Conservation (phyloP, 2,888 invertebrate species). For the Orthosia gracilis region DNA sequence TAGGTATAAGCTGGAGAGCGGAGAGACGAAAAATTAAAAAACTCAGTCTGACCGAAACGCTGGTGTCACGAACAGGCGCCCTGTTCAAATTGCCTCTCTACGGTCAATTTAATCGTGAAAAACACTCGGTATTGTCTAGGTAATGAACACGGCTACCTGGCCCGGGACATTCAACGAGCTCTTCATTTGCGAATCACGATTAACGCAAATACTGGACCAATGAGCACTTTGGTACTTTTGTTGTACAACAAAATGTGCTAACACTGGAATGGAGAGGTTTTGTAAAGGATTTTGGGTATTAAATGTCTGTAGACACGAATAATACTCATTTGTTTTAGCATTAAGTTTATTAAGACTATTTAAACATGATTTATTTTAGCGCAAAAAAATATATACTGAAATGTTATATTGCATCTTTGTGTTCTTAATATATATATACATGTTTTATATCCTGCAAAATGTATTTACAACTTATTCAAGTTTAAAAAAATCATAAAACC, state of each 20-base stretch:
- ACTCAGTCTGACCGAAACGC: constrained; percentile 79
- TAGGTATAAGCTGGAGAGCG: constrained; percentile 57
- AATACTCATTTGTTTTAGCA: not conserved
- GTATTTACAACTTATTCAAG: not conserved
- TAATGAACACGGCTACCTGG: constrained; percentile 82
- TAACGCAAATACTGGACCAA: constrained; percentile 63
- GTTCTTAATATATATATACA: no score
- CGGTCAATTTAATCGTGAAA: constrained; percentile 89
- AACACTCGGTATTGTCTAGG: constrained; percentile 88
- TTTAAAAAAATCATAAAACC: not conserved
- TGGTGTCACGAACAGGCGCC: constrained; percentile 87
- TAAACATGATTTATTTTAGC: not conserved
- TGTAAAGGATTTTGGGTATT: constrained; percentile 4
- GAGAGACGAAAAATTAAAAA: constrained; percentile 87
- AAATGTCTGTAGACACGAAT: not conserved
- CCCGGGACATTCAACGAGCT: constrained; percentile 71
- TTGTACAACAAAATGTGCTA: constrained; percentile 24
- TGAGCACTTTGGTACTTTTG: constrained; percentile 43
- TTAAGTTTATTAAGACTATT: not conserved
- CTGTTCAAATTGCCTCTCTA: constrained; percentile 87
- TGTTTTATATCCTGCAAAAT: not conserved
- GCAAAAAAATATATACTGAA: not conserved
- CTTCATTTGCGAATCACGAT: constrained; percentile 73
- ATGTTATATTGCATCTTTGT: no score
- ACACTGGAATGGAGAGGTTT: constrained; percentile 1